Evolutionary conservation across 2,797 vertebrate genomes (phyloP).

Genomic region (Liparis tanakae): DNA sequence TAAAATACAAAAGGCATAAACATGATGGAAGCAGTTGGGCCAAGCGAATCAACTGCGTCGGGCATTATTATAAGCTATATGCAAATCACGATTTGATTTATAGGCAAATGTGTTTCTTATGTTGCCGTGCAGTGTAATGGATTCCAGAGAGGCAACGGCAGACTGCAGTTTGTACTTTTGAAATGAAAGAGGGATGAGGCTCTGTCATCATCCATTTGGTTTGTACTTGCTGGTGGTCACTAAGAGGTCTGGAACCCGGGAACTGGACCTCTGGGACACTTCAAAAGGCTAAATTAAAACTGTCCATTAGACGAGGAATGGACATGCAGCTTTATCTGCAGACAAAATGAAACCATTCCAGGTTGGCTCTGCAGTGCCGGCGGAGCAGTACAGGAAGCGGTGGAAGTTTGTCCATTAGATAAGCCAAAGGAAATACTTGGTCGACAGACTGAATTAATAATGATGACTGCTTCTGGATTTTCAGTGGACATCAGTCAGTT

Average conservation of each 20-base stretch:
- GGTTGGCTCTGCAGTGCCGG: background rate
- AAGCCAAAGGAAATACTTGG: constrained; percentile 6
- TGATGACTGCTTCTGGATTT: constrained; percentile 11
- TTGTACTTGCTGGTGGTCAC: background rate
- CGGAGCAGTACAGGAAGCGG: background rate
- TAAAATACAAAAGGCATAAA: background rate
- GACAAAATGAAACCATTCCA: background rate
- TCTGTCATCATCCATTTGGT: background rate
- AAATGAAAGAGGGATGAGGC: background rate
- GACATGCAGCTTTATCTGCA: background rate
- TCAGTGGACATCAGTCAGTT: constrained; percentile 21
- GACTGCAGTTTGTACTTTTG: background rate
- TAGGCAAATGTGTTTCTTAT: background rate
- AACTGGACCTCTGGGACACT: background rate
- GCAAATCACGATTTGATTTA: constrained; percentile 4
- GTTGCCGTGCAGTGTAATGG: background rate
- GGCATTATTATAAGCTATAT: too few relatives aligned
- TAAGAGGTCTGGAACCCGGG: background rate
- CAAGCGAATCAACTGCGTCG: background rate
- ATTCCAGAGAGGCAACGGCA: background rate
- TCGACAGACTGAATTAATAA: constrained; percentile 27
- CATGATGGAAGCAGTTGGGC: background rate
- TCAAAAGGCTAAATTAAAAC: background rate
- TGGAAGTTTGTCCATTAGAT: constrained; percentile 15
- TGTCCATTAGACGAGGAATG: background rate